Conservation (phyloP, 2,113 vertebrate species). For the Lethenteron camtschaticum region DNA sequence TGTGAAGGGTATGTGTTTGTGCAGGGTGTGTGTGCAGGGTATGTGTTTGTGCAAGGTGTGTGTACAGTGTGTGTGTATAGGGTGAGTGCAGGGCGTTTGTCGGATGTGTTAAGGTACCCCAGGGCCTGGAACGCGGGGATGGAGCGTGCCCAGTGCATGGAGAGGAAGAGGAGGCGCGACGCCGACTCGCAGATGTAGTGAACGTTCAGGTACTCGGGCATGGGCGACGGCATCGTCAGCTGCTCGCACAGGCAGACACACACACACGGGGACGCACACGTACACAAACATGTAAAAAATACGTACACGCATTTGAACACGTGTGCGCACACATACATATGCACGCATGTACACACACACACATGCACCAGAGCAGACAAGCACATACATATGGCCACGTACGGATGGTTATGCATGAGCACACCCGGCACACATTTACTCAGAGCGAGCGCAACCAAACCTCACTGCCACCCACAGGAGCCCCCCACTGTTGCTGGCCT, state of each 20-base stretch:
- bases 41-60: too few species aligned
- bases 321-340: neutral
- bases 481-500: too few species aligned
- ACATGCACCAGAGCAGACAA: neutral
- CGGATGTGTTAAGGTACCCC: slow-evolving; percentile 30
- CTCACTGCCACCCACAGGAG: too few species aligned
- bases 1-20: too few species aligned
- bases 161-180: slow-evolving; percentile 85
- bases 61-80: too few species aligned
- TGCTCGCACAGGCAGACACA: slow-evolving; percentile 15
- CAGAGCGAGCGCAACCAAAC: neutral
- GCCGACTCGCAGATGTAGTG: slow-evolving; percentile 98
- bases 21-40: too few species aligned
- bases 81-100: too few species aligned
- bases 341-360: neutral
- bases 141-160: slow-evolving; percentile 97
- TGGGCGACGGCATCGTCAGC: slow-evolving; percentile 94
- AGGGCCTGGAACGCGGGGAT: slow-evolving; percentile 91
- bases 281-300: neutral
- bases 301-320: neutral
- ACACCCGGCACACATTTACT: neutral
- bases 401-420: neutral
- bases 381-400: neutral
- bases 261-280: neutral
- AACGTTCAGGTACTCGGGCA: slow-evolving; percentile 92